Conservation (phyloP, 2,797 vertebrate species). For the Lithobates sylvaticus region DNA sequence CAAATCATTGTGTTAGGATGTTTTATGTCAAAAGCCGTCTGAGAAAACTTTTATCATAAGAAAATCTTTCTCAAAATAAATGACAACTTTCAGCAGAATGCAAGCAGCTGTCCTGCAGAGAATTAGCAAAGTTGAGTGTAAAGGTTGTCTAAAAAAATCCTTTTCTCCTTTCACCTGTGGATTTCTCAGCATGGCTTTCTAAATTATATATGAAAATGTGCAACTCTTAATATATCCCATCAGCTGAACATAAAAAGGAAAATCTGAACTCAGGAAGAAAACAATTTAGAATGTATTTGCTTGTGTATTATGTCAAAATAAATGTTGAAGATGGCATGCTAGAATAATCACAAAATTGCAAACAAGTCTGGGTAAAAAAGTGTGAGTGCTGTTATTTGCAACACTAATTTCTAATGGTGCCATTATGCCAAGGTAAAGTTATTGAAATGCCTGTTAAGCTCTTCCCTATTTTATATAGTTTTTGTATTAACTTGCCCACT, state of each 20-base stretch:
- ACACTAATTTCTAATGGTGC: neutral
- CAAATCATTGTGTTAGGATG: neutral
- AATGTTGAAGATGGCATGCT: neutral
- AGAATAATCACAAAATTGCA: neutral
- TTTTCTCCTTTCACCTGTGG: constrained; percentile 2
- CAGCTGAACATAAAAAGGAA: neutral
- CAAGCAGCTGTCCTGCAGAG: neutral
- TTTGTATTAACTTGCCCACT: too few relatives aligned
- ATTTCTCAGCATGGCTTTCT: neutral
- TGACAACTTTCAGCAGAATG: neutral
- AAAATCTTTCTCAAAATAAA: neutral
- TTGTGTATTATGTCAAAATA: neutral
- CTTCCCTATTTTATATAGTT: too few relatives aligned
- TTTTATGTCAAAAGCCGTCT: neutral
- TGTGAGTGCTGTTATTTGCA: neutral
- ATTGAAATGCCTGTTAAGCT: neutral
- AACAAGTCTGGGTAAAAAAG: neutral
- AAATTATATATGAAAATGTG: constrained; percentile 10
- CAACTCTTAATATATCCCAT: neutral
- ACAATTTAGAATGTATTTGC: neutral
- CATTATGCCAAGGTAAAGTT: neutral
- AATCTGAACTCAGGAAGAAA: constrained; percentile 1
- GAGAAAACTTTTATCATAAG: too few relatives aligned
- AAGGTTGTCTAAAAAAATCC: neutral
- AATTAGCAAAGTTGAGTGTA: neutral